A percentile compares a stretch with the other conserved stretches of the same genome.
Conservation (phyloP, 64 coral and sea anemone species). For the Orbicella faveolata region DNA sequence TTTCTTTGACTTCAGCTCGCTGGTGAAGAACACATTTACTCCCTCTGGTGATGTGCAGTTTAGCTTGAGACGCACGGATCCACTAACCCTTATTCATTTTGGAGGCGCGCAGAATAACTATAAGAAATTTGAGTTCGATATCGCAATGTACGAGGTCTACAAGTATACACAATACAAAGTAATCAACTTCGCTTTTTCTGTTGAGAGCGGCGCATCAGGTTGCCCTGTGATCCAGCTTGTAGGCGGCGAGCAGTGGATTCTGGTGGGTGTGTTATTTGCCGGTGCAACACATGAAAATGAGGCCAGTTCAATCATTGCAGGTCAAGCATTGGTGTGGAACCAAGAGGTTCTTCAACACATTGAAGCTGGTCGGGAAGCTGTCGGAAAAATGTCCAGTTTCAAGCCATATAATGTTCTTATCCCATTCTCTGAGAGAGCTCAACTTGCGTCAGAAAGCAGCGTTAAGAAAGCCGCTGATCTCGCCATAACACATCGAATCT, state of each 20-base stretch:
- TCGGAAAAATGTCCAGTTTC: constrained; percentile 49
- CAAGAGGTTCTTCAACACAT: constrained; percentile 34
- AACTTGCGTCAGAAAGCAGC: constrained; percentile 24
- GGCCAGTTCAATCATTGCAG: not conserved
- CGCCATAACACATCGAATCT: constrained; percentile 41
- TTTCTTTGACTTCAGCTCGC: constrained; percentile 63
- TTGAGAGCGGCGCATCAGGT: constrained; percentile 60
- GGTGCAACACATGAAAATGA: constrained; percentile 33
- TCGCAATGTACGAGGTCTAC: constrained; percentile 59
- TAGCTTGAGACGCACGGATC: constrained; percentile 45
- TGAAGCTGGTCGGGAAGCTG: constrained; percentile 12
- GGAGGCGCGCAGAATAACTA: constrained; percentile 21
- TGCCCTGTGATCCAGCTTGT: constrained; percentile 68
- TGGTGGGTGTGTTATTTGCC: constrained; percentile 74
- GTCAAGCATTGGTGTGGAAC: constrained; percentile 53
- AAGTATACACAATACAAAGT: constrained; percentile 61
- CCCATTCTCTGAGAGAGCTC: constrained; percentile 54
- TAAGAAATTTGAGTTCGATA: constrained; percentile 65
- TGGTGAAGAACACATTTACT: constrained; percentile 30
- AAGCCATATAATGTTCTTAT: constrained; percentile 38
- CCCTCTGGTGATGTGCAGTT: constrained; percentile 22
- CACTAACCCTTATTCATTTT: constrained; percentile 71
- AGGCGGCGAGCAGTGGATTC: constrained; percentile 28
- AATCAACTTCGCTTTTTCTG: constrained; percentile 41
- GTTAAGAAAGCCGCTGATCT: constrained; percentile 61